Percentiles rank a stretch among this genome's conserved stretches.
Evolutionary conservation across 2,888 invertebrate genomes (phyloP).

Genomic region (Carterocephalus palaemon): DNA sequence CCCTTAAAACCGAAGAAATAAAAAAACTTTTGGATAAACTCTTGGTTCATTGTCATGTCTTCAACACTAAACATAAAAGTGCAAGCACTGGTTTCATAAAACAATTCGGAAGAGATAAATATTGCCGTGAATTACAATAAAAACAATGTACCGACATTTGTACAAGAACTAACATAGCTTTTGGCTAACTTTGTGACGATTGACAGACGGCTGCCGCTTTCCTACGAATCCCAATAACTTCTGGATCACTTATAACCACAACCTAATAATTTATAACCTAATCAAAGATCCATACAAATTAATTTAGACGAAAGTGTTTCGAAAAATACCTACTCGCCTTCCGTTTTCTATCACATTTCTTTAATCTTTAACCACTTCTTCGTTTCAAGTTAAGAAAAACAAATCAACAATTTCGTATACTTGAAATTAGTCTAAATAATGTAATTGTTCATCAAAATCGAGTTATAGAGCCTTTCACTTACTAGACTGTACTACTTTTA

Average conservation of each 20-base stretch:
- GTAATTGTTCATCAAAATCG: constrained; percentile 15
- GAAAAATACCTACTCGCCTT: constrained; percentile 57
- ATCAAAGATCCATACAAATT: constrained; percentile 48
- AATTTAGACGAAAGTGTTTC: constrained; percentile 59
- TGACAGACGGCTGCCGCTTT: constrained; percentile 36
- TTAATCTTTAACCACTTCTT: constrained; percentile 48
- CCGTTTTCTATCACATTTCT: constrained; percentile 66
- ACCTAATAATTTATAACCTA: constrained; percentile 62
- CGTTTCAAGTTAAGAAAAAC: constrained; percentile 44
- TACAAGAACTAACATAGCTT: constrained; percentile 66
- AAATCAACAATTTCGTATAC: constrained; percentile 73
- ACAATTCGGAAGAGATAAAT: constrained; percentile 72
- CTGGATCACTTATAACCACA: constrained; percentile 62
- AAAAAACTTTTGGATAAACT: constrained; percentile 52
- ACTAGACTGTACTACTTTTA: no score
- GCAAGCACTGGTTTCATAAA: constrained; percentile 51
- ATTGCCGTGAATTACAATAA: constrained; percentile 60
- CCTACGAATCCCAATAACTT: constrained; percentile 40
- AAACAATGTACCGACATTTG: constrained; percentile 51
- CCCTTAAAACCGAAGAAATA: constrained; percentile 52
- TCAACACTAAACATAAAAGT: constrained; percentile 57
- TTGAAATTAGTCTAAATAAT: constrained; percentile 60
- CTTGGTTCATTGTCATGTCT: constrained; percentile 61
- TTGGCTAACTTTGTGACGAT: constrained; percentile 69
- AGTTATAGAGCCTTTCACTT: constrained; percentile 11